Percentiles rank a stretch among this genome's conserved stretches.
Conservation (phyloP, 2,797 vertebrate genomes). For the Myripristis jacobus region DNA sequence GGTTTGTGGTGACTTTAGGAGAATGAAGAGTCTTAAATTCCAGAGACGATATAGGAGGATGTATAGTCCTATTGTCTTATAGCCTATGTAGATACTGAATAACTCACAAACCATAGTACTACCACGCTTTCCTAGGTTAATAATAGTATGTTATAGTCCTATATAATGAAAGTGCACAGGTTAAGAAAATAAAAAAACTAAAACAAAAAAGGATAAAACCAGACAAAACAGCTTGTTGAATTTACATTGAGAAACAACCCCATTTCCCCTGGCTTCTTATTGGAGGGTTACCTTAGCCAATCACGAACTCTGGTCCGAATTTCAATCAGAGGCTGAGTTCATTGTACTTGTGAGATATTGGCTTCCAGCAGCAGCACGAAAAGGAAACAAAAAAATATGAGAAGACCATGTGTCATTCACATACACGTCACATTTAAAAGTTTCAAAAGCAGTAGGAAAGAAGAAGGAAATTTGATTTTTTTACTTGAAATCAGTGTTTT, state of each 20-base stretch:
- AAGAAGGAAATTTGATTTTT: conserved; percentile 22
- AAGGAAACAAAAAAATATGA: conserved; percentile 81
- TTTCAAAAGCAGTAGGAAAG: conserved; percentile 17
- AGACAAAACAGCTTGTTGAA: conserved; percentile 65
- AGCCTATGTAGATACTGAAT: conserved; percentile 58
- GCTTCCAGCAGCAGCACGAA: conserved; percentile 86
- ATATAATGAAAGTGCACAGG: conserved; percentile 96
- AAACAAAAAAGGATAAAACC: conserved; percentile 62
- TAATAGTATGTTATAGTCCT: conserved; percentile 86
- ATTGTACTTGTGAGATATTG: conserved; percentile 85
- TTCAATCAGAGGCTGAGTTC: conserved; percentile 50
- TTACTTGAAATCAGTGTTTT: conserved; percentile 44
- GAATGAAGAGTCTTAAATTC: conserved; percentile 70
- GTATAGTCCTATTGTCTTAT: conserved; percentile 57
- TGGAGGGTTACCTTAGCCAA: conserved; percentile 64
- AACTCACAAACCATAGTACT: conserved; percentile 86
- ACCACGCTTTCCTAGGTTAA: conserved; percentile 86
- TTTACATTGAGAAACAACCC: conserved; percentile 69
- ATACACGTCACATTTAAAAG: conserved; percentile 46
- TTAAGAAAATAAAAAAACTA: conserved; percentile 77
- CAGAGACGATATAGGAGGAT: conserved; percentile 68
- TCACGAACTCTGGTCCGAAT: conserved; percentile 32
- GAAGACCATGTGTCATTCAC: conserved; percentile 69
- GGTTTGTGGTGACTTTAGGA: conserved; percentile 68
- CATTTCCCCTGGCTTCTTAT: conserved; percentile 53